Conservation (phyloP, 2,888 invertebrate species). For the Mechanitis messenoides region DNA sequence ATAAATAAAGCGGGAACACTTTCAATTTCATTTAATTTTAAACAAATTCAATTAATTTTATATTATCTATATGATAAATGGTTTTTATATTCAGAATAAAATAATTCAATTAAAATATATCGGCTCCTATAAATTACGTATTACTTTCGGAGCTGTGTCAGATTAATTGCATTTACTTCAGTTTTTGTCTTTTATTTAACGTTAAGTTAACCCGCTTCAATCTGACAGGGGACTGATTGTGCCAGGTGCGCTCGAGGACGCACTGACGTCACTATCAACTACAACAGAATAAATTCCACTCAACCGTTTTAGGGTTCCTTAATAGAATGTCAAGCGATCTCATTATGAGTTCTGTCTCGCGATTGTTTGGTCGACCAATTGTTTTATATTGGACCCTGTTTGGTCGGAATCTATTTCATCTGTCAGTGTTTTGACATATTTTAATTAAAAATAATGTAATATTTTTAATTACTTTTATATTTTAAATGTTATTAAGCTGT, state of each 20-base stretch:
- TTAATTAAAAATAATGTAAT: no score
- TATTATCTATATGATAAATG: no score
- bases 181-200: constrained; percentile 22
- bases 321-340: constrained; percentile 28
- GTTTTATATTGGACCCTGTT: constrained; percentile 5
- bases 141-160: constrained; percentile 1
- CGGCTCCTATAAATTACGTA: background rate
- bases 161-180: constrained; percentile 17
- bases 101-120: background rate
- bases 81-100: background rate
- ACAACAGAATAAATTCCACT: constrained; percentile 34
- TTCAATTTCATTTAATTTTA: no score
- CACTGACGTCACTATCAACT: constrained; percentile 39
- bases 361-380: constrained; percentile 11
- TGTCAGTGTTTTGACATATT: no score
- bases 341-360: constrained; percentile 23
- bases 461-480: no score
- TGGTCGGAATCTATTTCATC: no score
- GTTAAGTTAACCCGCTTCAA: constrained; percentile 41
- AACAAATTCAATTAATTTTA: no score
- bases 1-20: no score
- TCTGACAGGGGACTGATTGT: constrained; percentile 45
- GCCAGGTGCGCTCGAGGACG: constrained; percentile 42
- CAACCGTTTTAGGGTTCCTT: constrained; percentile 30
- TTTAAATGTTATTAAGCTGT: no score